Evolutionary conservation across 2,797 vertebrate species (phyloP).

Genomic region (Emydoidea blandingii): DNA sequence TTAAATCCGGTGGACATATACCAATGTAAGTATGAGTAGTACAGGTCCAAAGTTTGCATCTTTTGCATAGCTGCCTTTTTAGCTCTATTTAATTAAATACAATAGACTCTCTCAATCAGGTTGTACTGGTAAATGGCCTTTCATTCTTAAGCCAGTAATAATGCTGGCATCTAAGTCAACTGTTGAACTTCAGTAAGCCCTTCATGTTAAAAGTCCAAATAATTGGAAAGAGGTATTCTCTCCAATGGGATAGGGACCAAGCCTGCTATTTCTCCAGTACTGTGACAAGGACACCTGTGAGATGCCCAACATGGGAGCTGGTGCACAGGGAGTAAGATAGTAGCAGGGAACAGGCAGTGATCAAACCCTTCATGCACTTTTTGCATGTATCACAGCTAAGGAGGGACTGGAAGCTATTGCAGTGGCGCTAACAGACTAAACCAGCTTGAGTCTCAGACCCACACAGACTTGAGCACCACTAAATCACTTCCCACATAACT

Average conservation of each 20-base stretch:
- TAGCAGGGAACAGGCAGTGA: neutral
- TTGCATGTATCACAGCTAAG: fast-evolving
- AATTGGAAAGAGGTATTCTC: neutral
- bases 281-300: neutral
- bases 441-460: neutral
- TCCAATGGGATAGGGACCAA: neutral
- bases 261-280: neutral
- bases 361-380: neutral
- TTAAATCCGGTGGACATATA: neutral
- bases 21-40: neutral
- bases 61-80: neutral
- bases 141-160: neutral
- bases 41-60: neutral
- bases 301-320: neutral
- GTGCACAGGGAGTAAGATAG: neutral
- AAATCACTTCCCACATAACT: constrained; percentile 22
- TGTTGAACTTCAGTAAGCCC: neutral
- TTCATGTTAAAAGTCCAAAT: neutral
- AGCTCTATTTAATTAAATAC: neutral
- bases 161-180: neutral
- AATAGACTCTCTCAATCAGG: neutral
- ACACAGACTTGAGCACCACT: neutral
- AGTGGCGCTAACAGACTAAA: neutral
- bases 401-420: neutral
- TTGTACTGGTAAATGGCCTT: neutral